Conservation (phyloP, 2,797 vertebrate genomes). For the Petrocephalus sullivani region DNA sequence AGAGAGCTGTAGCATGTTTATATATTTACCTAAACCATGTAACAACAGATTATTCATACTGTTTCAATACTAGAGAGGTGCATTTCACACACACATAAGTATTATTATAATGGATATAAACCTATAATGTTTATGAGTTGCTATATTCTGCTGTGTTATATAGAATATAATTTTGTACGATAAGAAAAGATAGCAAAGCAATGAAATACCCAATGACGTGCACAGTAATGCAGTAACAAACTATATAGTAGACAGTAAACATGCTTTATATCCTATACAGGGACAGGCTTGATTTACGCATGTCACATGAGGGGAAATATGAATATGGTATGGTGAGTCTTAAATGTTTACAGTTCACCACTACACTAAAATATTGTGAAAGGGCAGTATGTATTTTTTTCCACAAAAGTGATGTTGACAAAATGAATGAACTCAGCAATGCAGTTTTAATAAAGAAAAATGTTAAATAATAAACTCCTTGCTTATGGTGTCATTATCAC, state of each 20-base stretch:
- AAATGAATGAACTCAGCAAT: constrained; percentile 10
- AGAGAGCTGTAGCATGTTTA: neutral
- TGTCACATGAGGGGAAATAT: neutral
- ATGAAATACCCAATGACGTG: neutral
- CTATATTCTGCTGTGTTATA: neutral
- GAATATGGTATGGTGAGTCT: neutral
- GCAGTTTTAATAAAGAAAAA: constrained; percentile 1
- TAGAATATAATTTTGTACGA: neutral
- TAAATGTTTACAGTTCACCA: neutral
- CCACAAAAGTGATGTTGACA: neutral
- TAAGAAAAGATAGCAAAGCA: neutral
- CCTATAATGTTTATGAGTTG: neutral
- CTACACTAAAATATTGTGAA: neutral
- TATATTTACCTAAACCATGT: neutral
- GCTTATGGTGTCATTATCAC: constrained; percentile 28
- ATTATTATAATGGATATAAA: neutral
- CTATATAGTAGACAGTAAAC: neutral
- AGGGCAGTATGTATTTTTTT: neutral
- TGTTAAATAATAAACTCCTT: constrained; percentile 16
- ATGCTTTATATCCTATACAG: neutral
- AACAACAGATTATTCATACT: neutral
- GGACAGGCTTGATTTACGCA: neutral
- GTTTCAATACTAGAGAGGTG: neutral
- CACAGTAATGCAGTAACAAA: neutral
- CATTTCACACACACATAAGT: neutral